Base-by-base conservation (phyloP, 64 coral and sea anemone species). In the Hydrozoanthus tunicans region DNA sequence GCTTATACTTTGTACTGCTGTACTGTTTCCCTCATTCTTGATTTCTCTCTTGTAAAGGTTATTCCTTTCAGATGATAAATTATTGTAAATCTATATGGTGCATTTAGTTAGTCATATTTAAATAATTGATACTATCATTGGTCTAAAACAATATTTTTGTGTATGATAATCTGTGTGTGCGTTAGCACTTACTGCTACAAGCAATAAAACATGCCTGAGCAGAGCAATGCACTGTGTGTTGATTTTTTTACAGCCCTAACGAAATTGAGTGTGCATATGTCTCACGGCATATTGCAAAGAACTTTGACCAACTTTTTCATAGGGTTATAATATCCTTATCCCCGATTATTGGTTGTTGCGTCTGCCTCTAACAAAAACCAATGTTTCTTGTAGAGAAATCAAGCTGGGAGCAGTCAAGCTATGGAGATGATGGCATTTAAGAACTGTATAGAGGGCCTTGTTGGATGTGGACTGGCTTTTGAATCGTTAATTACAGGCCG, bases 21-120 rank as follows among this genome's bases (percentile, higher is more conserved):
- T 74, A 74, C 71, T 74, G 12, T 74, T 74, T 24, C 71, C 71
- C 12, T 11, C 27, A 51, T 74, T 10, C 52, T 74, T 51, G 71
- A 74, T 74, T 74, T 74, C 71, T 74, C 71, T 74, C 71, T 74
- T 74, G 71, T 74, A 74, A 25, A 74, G 71, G 71, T 74, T 51
- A 43, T 74, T 8, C 71, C 3, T 74, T 74, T 51, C 25, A 74
- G 32, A 68, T 17, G 5, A 74, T 74, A 74, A 74, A 12, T 51
- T 12, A 51, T 74, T 74, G 52, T 74, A 74, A 74, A 51, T 74
- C 32, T 74, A 43, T 43, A 74, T 3, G 23, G 9, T 52, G 71
- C 32, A 9, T 74, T 51, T 74, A 43, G 71, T 74, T 53, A 11
- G 27, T 24, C 9, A 74, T 74, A 74, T 3, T 74, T 11, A 51